A percentile compares a stretch with the other conserved stretches of the same genome.
phyloP scores from a whole-genome alignment of 1,140 invertebrate species.

The Ptiloglossa arizonensis region DNA sequence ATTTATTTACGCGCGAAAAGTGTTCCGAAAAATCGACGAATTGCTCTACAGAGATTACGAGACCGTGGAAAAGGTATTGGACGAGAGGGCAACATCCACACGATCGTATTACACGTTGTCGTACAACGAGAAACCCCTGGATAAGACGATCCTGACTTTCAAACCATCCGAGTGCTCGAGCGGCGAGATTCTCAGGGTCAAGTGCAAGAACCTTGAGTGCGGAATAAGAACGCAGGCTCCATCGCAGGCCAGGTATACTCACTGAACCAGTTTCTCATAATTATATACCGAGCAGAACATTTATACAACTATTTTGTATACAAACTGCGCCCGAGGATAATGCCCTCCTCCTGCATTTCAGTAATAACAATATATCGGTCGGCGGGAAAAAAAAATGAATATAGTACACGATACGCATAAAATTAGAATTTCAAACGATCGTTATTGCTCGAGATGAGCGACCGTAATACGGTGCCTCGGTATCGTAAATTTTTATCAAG shows the following conservation, averaged over 20 bases:
- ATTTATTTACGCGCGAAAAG: not conserved
- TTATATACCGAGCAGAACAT: conserved; percentile 44
- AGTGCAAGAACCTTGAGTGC: conserved; percentile 88
- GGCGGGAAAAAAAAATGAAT: not conserved
- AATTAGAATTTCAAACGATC: conserved; percentile 13
- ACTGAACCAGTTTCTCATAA: conserved; percentile 56
- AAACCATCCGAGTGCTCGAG: conserved; percentile 84
- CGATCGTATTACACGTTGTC: conserved; percentile 81
- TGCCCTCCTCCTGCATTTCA: not conserved
- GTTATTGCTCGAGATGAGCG: not conserved
- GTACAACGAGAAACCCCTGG: conserved; percentile 73
- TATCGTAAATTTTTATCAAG: not conserved
- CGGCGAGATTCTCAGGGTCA: conserved; percentile 86
- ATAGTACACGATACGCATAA: not conserved
- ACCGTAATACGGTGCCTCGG: not conserved
- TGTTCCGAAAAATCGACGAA: not conserved
- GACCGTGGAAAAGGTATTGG: conserved; percentile 81
- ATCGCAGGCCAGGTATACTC: conserved; percentile 85
- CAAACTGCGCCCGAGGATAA: conserved; percentile 21
- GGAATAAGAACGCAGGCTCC: conserved; percentile 86
- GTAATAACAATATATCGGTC: not conserved
- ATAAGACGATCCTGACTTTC: conserved; percentile 85
- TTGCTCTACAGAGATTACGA: conserved; percentile 81
- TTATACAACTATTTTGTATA: conserved; percentile 36
- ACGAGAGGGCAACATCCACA: conserved; percentile 67